These are phyloP conservation scores for Agrochola macilenta DNA, from an alignment of 2,888 invertebrate species.

Conservation along the genomic window DNA sequence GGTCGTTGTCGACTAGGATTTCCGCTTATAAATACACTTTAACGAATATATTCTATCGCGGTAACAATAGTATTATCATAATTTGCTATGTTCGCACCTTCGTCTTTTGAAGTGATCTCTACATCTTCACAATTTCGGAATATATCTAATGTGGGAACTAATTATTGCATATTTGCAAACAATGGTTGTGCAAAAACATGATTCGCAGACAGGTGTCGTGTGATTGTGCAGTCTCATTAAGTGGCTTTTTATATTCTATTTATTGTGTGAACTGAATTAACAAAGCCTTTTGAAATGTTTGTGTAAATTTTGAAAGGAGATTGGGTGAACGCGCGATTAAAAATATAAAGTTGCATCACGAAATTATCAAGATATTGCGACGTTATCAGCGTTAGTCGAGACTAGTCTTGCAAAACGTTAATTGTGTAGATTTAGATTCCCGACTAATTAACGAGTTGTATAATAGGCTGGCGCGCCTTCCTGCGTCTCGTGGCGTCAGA, in stretches of 20 bases:
- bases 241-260: conserved; percentile 63
- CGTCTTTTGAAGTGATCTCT: conserved; percentile 57
- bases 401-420: conserved; percentile 41
- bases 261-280: conserved; percentile 73
- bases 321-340: conserved; percentile 48
- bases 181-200: conserved; percentile 79
- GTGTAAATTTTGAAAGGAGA: conserved; percentile 52
- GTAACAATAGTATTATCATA: conserved; percentile 63
- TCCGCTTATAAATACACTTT: conserved; percentile 67
- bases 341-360: conserved; percentile 53
- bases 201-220: conserved; percentile 72
- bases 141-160: conserved; percentile 75
- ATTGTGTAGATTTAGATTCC: conserved; percentile 48
- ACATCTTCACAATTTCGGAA: conserved; percentile 69
- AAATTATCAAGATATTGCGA: conserved; percentile 51
- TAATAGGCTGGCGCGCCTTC: conserved; percentile 48
- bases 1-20: conserved; percentile 76
- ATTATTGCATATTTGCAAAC: conserved; percentile 75
- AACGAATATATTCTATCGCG: conserved; percentile 59
- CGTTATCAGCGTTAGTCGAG: conserved; percentile 34
- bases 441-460: conserved; percentile 56
- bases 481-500: conserved; percentile 61
- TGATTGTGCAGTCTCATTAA: conserved; percentile 74
- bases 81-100: conserved; percentile 57
- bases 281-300: conserved; percentile 72